Percentiles rank a stretch among this genome's conserved stretches.
Conservation (phyloP, 2,113 vertebrate species). For the Eurypyga helias region DNA sequence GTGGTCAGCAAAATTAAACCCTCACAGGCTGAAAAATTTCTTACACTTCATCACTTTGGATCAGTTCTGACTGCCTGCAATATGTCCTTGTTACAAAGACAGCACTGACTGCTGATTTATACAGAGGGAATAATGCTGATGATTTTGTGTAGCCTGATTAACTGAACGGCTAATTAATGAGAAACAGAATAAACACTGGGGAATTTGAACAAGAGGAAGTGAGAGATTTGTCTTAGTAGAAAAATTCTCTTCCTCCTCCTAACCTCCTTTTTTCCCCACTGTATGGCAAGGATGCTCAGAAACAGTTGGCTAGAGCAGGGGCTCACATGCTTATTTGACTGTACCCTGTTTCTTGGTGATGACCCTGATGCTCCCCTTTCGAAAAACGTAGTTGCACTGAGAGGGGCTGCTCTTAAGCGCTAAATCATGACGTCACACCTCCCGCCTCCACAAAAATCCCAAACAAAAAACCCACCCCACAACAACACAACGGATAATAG, state of each 20-base stretch:
- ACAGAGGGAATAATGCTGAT: neutral
- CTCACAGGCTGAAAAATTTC: neutral
- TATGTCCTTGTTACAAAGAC: neutral
- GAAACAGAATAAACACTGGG: neutral
- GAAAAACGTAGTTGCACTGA: neutral
- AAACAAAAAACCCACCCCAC: neutral
- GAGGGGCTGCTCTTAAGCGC: neutral
- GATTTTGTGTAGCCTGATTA: neutral
- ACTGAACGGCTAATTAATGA: neutral
- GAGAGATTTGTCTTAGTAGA: neutral
- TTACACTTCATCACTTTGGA: neutral
- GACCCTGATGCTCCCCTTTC: neutral
- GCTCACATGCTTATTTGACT: neutral
- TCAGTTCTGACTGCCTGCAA: neutral
- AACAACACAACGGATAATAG: neutral
- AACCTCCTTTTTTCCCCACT: neutral
- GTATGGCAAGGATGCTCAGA: neutral
- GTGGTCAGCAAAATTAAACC: neutral
- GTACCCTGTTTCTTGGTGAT: neutral
- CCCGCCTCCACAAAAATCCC: too few relatives aligned
- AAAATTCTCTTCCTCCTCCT: neutral
- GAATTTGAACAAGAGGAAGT: neutral
- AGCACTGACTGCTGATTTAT: neutral
- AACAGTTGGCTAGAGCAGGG: neutral
- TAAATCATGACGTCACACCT: neutral